Evolutionary conservation across 2,888 invertebrate genomes (phyloP).

Genomic region (Nephrotoma guestfalica): DNA sequence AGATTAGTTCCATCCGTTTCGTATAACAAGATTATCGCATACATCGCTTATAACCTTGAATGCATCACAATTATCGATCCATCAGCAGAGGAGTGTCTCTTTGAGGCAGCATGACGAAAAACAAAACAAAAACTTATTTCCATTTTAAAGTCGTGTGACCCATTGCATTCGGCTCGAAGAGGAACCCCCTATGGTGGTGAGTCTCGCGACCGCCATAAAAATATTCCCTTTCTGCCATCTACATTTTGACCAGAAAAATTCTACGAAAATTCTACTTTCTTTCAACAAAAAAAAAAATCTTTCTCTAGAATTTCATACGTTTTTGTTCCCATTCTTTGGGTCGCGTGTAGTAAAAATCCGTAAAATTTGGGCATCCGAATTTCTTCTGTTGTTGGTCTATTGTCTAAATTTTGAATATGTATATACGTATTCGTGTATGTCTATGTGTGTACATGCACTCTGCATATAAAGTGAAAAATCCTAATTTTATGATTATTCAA

Average conservation of each 20-base stretch:
- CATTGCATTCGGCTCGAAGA: background rate
- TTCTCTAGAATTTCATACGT: background rate
- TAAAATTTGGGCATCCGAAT: background rate
- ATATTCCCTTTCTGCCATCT: background rate
- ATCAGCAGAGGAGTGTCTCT: background rate
- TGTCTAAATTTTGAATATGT: background rate
- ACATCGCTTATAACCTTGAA: background rate
- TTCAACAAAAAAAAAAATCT: background rate
- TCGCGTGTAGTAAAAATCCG: constrained; percentile 6
- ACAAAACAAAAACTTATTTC: background rate
- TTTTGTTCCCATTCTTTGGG: background rate
- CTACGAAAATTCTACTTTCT: background rate
- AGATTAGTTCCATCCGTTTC: background rate
- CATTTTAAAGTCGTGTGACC: background rate
- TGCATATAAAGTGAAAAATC: background rate
- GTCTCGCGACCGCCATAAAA: constrained; percentile 4
- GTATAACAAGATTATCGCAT: background rate
- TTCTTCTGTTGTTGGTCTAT: background rate
- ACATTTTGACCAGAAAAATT: background rate
- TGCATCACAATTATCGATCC: background rate
- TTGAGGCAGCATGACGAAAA: background rate
- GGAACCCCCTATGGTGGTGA: background rate
- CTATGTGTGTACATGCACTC: background rate
- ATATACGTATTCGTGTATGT: background rate
- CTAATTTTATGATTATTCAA: background rate